phyloP scores from a whole-genome alignment of 1,140 invertebrate species.

The Caenorhabditis brenneri region DNA sequence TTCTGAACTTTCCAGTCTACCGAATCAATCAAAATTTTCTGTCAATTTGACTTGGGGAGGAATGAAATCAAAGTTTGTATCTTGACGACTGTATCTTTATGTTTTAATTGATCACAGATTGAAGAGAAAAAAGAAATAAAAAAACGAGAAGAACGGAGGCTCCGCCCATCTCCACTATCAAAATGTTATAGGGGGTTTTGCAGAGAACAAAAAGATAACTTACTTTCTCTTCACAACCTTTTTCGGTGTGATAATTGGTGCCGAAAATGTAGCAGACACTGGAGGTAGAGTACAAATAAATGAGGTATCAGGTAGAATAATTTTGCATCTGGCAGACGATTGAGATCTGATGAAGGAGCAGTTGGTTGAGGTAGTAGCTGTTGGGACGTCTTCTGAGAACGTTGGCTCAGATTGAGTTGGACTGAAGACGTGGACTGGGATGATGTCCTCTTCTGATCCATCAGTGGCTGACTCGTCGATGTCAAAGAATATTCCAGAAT shows the following conservation, averaged over 20 bases:
- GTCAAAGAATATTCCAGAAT: background rate
- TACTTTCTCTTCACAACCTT: constrained; percentile 31
- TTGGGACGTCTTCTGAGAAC: background rate
- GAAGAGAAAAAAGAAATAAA: background rate
- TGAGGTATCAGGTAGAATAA: background rate
- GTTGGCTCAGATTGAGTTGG: background rate
- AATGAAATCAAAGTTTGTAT: background rate
- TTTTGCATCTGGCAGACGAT: constrained; percentile 23
- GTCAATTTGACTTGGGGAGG: background rate
- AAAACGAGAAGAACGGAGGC: background rate
- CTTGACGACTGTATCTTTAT: background rate
- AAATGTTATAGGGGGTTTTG: background rate
- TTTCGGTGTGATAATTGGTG: background rate
- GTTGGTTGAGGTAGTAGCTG: background rate
- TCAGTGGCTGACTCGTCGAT: background rate
- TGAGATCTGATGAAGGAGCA: constrained; percentile 27
- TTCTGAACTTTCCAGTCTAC: background rate
- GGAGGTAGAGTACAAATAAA: constrained; percentile 7
- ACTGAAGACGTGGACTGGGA: background rate
- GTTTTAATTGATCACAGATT: background rate
- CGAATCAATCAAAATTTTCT: background rate
- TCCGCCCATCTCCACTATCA: background rate
- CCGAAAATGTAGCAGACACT: constrained; percentile 11
- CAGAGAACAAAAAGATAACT: background rate
- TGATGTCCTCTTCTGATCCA: background rate